Evolutionary conservation across 37 sponge, comb jelly and placozoan genomes (phyloP).

Genomic region (Diacarnus erythraeanus): DNA sequence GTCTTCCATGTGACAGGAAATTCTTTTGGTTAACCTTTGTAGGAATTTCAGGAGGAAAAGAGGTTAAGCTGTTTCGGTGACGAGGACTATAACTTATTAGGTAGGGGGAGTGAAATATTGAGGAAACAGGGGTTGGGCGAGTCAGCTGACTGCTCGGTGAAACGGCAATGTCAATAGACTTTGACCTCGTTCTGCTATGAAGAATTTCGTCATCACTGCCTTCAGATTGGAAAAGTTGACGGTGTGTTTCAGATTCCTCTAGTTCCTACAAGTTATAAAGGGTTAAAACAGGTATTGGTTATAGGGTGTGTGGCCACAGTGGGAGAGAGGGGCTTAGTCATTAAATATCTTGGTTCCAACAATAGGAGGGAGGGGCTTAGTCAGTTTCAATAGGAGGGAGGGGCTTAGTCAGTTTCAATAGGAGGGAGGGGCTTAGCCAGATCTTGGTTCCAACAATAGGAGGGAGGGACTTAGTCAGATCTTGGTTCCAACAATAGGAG

Average conservation of each 20-base stretch:
- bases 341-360: not conserved
- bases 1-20: not conserved
- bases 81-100: not conserved
- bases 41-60: not conserved
- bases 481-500: not conserved
- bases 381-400: not conserved
- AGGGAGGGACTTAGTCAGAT: not conserved
- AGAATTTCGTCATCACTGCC: too few species aligned
- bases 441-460: not conserved
- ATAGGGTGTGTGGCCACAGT: not conserved
- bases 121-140: not conserved
- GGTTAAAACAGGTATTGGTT: not conserved
- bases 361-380: not conserved
- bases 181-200: too few species aligned
- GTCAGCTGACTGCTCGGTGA: too few species aligned
- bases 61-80: not conserved
- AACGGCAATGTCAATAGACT: too few species aligned
- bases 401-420: not conserved
- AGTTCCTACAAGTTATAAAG: not conserved
- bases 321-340: not conserved
- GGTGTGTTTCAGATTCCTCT: constrained; percentile 1
- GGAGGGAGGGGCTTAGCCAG: not conserved
- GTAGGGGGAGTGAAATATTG: not conserved
- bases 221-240: not conserved
- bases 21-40: not conserved